phyloP scores from a whole-genome alignment of 2,113 vertebrate genomes.

The Pogonocichla stellata region DNA sequence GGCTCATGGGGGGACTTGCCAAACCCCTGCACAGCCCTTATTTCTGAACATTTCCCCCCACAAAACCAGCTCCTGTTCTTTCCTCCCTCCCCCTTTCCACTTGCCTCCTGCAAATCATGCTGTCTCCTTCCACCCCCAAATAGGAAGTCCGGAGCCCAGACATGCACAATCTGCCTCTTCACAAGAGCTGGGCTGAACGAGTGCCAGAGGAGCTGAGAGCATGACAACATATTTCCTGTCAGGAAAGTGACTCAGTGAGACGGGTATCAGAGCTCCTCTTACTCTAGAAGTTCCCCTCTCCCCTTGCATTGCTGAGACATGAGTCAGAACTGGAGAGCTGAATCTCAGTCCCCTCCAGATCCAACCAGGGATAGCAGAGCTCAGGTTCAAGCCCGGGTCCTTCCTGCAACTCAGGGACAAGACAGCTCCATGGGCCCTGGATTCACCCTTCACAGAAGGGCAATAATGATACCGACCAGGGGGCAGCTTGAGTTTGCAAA shows the following conservation, averaged over 20 bases:
- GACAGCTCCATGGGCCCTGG: accelerated
- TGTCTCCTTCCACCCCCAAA: conserved; percentile 53
- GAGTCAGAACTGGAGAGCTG: conserved; percentile 65
- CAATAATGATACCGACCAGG: background rate
- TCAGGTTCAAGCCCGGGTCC: background rate
- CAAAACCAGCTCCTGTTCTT: background rate
- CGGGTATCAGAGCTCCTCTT: conserved; percentile 63
- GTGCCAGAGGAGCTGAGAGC: conserved; percentile 65
- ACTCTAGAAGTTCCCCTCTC: conserved; percentile 58
- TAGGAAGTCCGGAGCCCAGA: conserved; percentile 64
- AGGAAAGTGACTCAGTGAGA: conserved; percentile 69
- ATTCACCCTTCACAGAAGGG: background rate
- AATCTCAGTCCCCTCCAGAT: background rate
- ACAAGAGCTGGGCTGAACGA: conserved; percentile 62
- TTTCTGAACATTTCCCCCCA: background rate
- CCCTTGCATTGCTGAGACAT: conserved; percentile 32
- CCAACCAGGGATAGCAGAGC: background rate
- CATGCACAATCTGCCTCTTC: conserved; percentile 77
- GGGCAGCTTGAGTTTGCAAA: background rate
- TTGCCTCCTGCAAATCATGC: conserved; percentile 27
- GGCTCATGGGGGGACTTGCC: background rate
- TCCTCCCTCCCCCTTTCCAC: background rate
- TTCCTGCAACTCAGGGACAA: background rate
- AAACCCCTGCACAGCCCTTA: background rate
- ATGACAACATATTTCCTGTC: conserved; percentile 78